phyloP scores from a whole-genome alignment of 1,140 invertebrate species.

The Lasioglossum albipes region DNA sequence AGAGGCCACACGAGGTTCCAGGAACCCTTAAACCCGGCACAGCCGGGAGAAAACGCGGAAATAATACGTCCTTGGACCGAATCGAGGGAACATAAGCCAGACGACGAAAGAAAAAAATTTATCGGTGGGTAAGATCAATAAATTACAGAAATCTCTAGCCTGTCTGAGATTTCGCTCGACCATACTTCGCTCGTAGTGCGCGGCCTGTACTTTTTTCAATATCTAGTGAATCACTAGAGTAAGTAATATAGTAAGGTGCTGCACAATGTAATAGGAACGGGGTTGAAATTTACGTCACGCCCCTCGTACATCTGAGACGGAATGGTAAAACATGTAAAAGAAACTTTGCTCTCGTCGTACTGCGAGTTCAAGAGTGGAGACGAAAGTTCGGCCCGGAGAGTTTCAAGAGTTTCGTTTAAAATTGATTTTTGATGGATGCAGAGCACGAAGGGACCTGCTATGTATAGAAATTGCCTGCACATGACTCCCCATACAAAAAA shows the following conservation, averaged over 20 bases:
- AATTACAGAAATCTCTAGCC: slow-evolving; percentile 20
- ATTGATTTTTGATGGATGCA: slow-evolving; percentile 18
- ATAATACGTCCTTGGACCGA: slow-evolving; percentile 15
- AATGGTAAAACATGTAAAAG: not conserved
- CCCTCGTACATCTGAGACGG: not conserved
- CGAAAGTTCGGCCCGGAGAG: too few relatives aligned
- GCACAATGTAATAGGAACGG: not conserved
- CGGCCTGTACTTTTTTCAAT: slow-evolving; percentile 50
- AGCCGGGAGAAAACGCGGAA: slow-evolving; percentile 25
- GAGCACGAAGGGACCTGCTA: not conserved
- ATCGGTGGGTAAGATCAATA: slow-evolving; percentile 45
- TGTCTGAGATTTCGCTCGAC: slow-evolving; percentile 7
- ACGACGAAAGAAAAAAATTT: slow-evolving; percentile 48
- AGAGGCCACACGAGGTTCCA: not conserved
- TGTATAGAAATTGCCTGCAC: too few relatives aligned
- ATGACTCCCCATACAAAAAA: too few relatives aligned
- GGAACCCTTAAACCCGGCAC: not conserved
- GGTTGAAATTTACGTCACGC: slow-evolving; percentile 12
- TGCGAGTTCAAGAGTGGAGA: not conserved
- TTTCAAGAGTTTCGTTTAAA: not conserved
- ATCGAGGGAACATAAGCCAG: not conserved
- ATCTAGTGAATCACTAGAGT: slow-evolving; percentile 30
- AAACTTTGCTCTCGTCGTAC: slow-evolving; percentile 11
- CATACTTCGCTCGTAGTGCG: not conserved
- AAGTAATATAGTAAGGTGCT: slow-evolving; percentile 4